These are phyloP conservation scores for Falco novaeseelandiae DNA, from an alignment of 2,797 vertebrate species.

Conservation along the genomic window DNA sequence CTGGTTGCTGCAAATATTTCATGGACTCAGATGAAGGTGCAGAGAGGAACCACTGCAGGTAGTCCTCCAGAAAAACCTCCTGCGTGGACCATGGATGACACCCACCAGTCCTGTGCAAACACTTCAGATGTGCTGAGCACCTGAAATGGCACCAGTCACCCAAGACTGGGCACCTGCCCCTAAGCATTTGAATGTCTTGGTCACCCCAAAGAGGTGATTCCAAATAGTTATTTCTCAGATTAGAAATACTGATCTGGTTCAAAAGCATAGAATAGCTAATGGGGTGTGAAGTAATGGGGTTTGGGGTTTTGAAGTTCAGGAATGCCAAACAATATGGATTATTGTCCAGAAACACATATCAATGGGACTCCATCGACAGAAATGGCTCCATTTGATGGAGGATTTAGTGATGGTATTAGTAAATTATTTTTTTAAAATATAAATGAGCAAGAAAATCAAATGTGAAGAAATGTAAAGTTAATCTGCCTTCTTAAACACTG, in stretches of 20 bases:
- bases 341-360: background rate
- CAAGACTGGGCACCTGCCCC: background rate
- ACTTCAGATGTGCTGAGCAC: background rate
- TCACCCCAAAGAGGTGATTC: background rate
- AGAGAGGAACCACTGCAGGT: background rate
- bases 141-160: background rate
- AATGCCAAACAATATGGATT: background rate
- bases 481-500: background rate
- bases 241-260: background rate
- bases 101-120: background rate
- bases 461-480: background rate
- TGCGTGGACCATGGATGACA: accelerated
- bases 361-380: background rate
- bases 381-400: background rate
- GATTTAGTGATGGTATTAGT: background rate
- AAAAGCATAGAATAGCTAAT: background rate
- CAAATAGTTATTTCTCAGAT: background rate
- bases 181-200: background rate
- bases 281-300: background rate
- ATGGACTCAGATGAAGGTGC: background rate
- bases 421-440: background rate
- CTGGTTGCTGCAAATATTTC: background rate
- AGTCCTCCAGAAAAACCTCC: background rate
- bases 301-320: background rate
- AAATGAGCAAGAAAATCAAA: background rate